Evolutionary conservation across 2,888 invertebrate genomes (phyloP), one percentile per base, ranked within the genome.

Genomic region (Lasioglossum figueresi): DNA sequence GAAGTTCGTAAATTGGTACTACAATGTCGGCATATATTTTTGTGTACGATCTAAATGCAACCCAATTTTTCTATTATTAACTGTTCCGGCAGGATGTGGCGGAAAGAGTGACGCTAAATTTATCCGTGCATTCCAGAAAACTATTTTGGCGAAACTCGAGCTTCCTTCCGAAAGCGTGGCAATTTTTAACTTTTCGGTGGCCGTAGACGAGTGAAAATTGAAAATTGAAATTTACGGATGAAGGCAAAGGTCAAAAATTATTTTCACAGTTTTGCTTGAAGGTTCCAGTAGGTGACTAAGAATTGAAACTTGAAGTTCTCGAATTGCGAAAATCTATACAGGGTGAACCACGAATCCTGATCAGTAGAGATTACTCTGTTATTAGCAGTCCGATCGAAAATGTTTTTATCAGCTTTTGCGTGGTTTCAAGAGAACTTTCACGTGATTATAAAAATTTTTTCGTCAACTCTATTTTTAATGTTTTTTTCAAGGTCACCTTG

Each of bases 41-140:
- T 75, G n/a, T 37, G 31, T 27, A 43, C 68, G 34, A 70, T 83
- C 82, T 72, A 76, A 82, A 76, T 76, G 76, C 82, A 76, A 48
- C 63, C 63, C 45, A 40, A 76, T 72, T 66, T 66, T 66, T 34
- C 34, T 66, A 66, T 66, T 66, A 34, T 66, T 66, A 66, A 66
- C 66, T 34, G 31, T 34, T 66, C 66, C 34, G 37, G 37, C 8
- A 68, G 68, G 23, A 68, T 40, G 34, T 40, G 37, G 23, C 37
- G 37, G 37, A 19, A 68, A 40, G 23, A 34, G 68, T 40, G 40
- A 10, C 68, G n/a, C 19, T 37, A 68, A 68, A 37, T 68, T 68
- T 40, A 68, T 10, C 23, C 34, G 68, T 40, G 68, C n/a, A 37
- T 37, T 68, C 19, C 68, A 68, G 12, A 68, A n/a, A 68, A 40